Evolutionary conservation across 2,113 vertebrate genomes (phyloP).

Genomic region (Xyliphius kryptos): DNA sequence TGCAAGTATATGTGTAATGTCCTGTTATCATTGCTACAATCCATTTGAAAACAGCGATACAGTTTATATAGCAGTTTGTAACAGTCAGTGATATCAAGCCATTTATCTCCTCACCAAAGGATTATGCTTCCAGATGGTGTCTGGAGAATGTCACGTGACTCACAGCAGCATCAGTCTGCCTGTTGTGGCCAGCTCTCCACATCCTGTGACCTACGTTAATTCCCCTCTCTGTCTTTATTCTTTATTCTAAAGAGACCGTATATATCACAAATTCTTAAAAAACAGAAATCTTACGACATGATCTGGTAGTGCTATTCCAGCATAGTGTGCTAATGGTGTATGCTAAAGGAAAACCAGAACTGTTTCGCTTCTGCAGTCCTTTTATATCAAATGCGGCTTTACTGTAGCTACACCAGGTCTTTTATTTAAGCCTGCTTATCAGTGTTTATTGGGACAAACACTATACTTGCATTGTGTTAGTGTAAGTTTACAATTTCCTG

Average conservation of each 20-base stretch:
- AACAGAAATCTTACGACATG: no score
- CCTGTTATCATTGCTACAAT: background rate
- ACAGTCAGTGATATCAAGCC: conserved; percentile 5
- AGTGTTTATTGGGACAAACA: conserved; percentile 1
- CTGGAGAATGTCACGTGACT: conserved; percentile 23
- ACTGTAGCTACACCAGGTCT: background rate
- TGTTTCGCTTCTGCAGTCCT: background rate
- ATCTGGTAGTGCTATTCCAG: no score
- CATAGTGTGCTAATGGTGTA: no score
- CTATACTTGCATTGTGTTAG: background rate
- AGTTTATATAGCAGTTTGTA: background rate
- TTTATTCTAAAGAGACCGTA: no score
- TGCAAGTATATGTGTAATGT: no score
- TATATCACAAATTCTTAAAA: background rate
- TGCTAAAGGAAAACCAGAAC: no score
- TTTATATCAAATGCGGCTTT: background rate
- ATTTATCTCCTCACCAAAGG: conserved; percentile 27
- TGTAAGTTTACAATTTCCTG: conserved; percentile 4
- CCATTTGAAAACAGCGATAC: background rate
- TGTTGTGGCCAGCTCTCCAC: conserved; percentile 13
- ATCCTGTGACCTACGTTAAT: conserved; percentile 9
- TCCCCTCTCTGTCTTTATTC: background rate
- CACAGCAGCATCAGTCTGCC: conserved; percentile 18
- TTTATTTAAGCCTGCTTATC: background rate
- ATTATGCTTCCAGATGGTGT: conserved; percentile 27